phyloP scores from a whole-genome alignment of 1,140 invertebrate genomes.

The Drosophila mayri region DNA sequence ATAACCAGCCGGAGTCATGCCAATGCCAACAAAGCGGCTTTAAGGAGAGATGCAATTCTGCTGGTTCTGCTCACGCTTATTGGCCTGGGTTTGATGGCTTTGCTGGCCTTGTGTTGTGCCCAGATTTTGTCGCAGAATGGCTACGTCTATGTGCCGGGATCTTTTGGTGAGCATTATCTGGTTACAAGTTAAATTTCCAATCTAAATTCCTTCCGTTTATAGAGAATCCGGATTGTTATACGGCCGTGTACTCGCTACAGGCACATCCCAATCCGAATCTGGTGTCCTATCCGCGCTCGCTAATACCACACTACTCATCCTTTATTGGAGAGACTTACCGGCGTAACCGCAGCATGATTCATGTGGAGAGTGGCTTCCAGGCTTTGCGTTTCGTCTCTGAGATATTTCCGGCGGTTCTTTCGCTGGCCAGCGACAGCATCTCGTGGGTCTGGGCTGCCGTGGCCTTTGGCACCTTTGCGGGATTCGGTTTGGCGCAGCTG shows the following conservation, averaged over 20 bases:
- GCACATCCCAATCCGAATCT: constrained; percentile 85
- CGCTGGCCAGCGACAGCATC: constrained; percentile 86
- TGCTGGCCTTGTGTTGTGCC: constrained; percentile 92
- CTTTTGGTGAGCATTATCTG: constrained; percentile 89
- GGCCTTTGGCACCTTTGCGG: constrained; percentile 93
- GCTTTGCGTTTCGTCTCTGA: constrained; percentile 92
- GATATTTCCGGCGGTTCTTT: constrained; percentile 92
- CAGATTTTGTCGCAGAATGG: constrained; percentile 90
- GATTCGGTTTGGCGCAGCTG: constrained; percentile 94
- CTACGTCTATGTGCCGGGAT: constrained; percentile 91
- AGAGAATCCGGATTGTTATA: constrained; percentile 91
- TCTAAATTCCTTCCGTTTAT: constrained; percentile 60
- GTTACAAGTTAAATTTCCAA: background rate
- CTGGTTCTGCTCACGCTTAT: constrained; percentile 92
- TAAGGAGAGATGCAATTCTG: constrained; percentile 92
- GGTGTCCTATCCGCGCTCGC: constrained; percentile 71
- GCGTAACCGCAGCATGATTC: constrained; percentile 52
- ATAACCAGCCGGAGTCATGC: constrained; percentile 88
- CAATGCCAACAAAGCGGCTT: constrained; percentile 87
- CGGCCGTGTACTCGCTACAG: constrained; percentile 85
- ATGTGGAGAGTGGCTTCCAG: constrained; percentile 90
- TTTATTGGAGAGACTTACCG: constrained; percentile 85
- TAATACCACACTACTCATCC: constrained; percentile 80
- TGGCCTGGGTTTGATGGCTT: constrained; percentile 90
- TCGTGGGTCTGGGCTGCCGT: constrained; percentile 92